Evolutionary conservation across 1,140 invertebrate genomes (phyloP), one percentile per base, ranked within the genome.

Genomic region (Andricus grossulariae): DNA sequence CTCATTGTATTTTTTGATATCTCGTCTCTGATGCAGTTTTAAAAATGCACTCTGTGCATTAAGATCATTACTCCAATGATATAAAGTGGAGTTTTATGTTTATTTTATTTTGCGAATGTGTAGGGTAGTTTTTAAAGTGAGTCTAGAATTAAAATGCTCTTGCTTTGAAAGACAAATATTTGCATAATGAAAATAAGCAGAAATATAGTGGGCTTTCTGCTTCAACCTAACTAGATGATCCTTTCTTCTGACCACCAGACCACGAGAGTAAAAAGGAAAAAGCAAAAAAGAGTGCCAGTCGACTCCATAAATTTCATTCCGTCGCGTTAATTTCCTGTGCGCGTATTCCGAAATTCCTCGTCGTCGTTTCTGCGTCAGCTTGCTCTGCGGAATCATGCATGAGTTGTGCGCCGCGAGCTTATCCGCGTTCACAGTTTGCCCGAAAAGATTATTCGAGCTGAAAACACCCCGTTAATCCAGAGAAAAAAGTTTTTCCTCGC

Each of bases 401-500:
- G 76, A 79, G 72, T 51, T 66, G 60, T 66, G 60, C 60, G 39
- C 60, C 60, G 60, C 21, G 60, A 54, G 66, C 73, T 78, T 78
- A 74, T 60, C 45, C 60, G 15, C 60, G 6, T 49, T 50, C 51
- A 54, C 70, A 77, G 72, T 74, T 82, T 73, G 73, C 72, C 54
- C 77, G 77, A 75, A 82, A 82, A 77, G 77, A 82, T 82, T 82
- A 82, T 79, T 74, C 66, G 78, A 79, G 77, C 73, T 79, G 80
- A 82, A 82, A 82, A 78, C 60, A 66, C 60, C 60, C 12, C 60
- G 60, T 66, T 66, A 66, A 66, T 66, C 25, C 15, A 13, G 60
- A 60, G 57, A 66, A 66, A 66, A 66, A 66, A 66, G 18, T 75
- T 71, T 66, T 66, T 15, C 16, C 66, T 32, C 71, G 45, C 60